Evolutionary conservation across 2,113 vertebrate species (phyloP), one percentile per base, ranked within the genome.

Genomic region (Notothenia coriiceps): DNA sequence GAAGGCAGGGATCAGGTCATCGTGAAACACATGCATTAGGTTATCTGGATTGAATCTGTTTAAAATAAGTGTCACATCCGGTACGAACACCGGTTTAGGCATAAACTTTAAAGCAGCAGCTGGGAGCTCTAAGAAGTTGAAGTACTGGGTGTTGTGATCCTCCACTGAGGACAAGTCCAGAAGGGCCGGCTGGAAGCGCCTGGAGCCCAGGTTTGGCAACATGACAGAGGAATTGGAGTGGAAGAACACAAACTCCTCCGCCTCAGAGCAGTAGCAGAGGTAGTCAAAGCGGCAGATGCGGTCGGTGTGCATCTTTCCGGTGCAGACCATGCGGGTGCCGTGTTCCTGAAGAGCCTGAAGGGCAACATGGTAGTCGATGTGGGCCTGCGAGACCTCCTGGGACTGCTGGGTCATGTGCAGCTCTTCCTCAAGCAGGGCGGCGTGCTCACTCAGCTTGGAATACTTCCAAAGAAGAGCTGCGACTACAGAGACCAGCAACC

Each of bases 1-100:
- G 89, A 96, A 99, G 70, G 97, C 95, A 0, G 98, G 98, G 52
- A 99, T 95, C 18, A 99, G 94, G 89, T 99, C 98, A 0, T 99
- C 98, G 0, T 99, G 98, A 90, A 99, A 99, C 49, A 99, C 95
- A 0, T 99, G 98, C 98, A 99, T 99, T 70, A 99, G 90, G 92
- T 99, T 99, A 90, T 99, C 98, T 0, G 98, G 97, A 85, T 99
- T 99, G 92, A 99, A 99, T 77, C 98, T 95, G 91, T 99, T 99
- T 44, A 96, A 71, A 10, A 99, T 97, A 46, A 99, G 95, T 0
- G 97, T 96, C 85, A 97, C 96, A 1, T 99, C 98, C 0, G 98
- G 98, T 80, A 99, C 96, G 0, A 99, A 99, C 77, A 98, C 98
- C 0, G 98, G 98, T 82, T 97, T 98, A 61, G 98, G 96, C 97